Evolutionary conservation across 53 echinoderm and acorn worm species (phyloP).

Genomic region (Echinarachnius parma): DNA sequence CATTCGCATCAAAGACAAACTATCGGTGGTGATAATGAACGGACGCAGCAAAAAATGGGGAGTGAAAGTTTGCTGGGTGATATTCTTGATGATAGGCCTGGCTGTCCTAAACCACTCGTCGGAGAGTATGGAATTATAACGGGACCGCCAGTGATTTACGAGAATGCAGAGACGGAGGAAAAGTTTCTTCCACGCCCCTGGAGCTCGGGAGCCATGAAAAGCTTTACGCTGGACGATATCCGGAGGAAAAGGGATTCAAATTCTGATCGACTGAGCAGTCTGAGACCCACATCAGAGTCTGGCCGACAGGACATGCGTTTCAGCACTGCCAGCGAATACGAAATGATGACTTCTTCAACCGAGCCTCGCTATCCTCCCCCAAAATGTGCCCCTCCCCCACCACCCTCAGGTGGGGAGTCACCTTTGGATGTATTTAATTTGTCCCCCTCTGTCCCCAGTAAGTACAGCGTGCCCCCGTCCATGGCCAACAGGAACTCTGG

Average conservation of each 20-base stretch:
- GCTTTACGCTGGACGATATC: background rate
- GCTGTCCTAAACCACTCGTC: background rate
- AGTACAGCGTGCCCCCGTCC: constrained; percentile 6
- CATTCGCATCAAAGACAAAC: no score
- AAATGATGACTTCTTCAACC: constrained; percentile 1
- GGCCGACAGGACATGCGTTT: constrained; percentile 43
- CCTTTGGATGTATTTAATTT: constrained; percentile 2
- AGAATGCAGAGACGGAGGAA: constrained; percentile 22
- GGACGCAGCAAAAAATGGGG: no score
- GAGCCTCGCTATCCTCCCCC: constrained; percentile 42
- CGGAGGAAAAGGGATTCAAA: background rate
- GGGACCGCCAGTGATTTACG: constrained; percentile 19
- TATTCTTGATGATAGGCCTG: background rate
- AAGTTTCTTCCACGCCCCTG: background rate
- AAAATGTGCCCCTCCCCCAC: constrained; percentile 41
- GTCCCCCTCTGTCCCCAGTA: constrained; percentile 4
- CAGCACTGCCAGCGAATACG: constrained; percentile 39
- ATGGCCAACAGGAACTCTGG: background rate
- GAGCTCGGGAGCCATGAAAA: background rate
- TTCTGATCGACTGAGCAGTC: background rate
- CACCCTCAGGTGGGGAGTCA: constrained; percentile 9
- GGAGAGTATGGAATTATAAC: constrained; percentile 33
- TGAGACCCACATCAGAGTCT: constrained; percentile 28
- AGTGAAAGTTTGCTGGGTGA: no score
- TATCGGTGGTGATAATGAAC: no score